Percentiles rank a stretch among this genome's conserved stretches.
phyloP scores from a whole-genome alignment of 2,888 invertebrate species.

The Drosophila recens region DNA sequence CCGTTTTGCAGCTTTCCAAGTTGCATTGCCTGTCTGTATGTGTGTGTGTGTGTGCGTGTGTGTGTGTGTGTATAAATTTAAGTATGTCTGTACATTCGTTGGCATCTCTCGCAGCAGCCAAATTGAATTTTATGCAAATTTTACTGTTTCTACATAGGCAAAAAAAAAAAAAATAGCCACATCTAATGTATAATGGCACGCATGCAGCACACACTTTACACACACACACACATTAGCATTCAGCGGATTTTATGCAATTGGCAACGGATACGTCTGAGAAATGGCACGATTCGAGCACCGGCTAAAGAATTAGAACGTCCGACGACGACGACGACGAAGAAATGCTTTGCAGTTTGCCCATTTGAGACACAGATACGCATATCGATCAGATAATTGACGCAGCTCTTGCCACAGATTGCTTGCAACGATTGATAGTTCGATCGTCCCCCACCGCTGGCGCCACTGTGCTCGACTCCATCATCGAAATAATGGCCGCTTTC shows the following conservation, averaged over 20 bases:
- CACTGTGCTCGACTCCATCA: conserved; percentile 49
- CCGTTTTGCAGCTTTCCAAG: conserved; percentile 82
- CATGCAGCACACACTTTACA: conserved; percentile 38
- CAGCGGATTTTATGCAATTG: conserved; percentile 74
- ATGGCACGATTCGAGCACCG: conserved; percentile 50
- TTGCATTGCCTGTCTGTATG: conserved; percentile 59
- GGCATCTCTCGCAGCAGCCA: conserved; percentile 70
- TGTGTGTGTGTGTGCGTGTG: conserved; percentile 13
- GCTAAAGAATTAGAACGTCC: conserved; percentile 52
- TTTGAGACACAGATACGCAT: conserved; percentile 43
- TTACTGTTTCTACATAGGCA: conserved; percentile 68
- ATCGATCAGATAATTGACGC: conserved; percentile 42
- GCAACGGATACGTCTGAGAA: conserved; percentile 38
- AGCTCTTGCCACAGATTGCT: conserved; percentile 1
- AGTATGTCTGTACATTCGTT: conserved; percentile 42
- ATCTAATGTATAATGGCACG: conserved; percentile 78
- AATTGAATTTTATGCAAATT: conserved; percentile 82
- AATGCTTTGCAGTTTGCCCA: conserved; percentile 16
- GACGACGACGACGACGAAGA: conserved; percentile 1
- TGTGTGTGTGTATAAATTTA: conserved; percentile 17
- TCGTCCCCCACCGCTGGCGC: conserved; percentile 56
- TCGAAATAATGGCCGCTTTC: conserved; percentile 58
- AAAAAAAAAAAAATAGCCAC: conserved; percentile 62
- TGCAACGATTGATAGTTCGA: background rate
- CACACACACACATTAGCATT: conserved; percentile 24